Evolutionary conservation across 2,113 vertebrate genomes (phyloP), one percentile per base, ranked within the genome.

Genomic region (Baryphthengus martii): DNA sequence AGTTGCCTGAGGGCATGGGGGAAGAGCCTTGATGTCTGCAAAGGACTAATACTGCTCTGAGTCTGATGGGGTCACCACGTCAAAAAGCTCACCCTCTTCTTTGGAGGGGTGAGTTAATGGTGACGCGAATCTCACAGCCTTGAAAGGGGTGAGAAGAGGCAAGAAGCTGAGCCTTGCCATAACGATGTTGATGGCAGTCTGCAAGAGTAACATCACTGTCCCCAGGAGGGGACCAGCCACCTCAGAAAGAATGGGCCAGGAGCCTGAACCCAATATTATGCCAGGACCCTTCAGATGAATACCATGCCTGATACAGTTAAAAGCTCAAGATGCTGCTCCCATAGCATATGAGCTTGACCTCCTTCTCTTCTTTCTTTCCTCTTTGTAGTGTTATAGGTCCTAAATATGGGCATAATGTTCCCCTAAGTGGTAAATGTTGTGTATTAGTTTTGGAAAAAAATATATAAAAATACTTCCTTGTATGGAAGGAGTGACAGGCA

Each of bases 81-180:
- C 71, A 78, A 55, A 78, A 66, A 2, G 0, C 19, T 1, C n/a
- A n/a, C n/a, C n/a, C n/a, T 0, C 40, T 44, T 25, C 49, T 50
- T 83, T 3, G 1, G n/a, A 72, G 53, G 23, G 28, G 9, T 0
- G 1, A 85, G 40, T 35, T 53, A 37, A 17, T 0, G 0, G 55
- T 39, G 85, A 59, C 0, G 7, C n/a, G 67, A 24, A 28, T 61
- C 14, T 72, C 29, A 15, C 8, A 20, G 85, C 49, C 67, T 31
- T 52, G 47, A 29, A n/a, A 49, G 0, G 17, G 52, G 15, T 45
- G 50, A 56, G n/a, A 55, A 39, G 1, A 4, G 44, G 56, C 52
- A 35, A 59, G n/a, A 82, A 78, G 61, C 66, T 66, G 81, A 71
- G 65, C 53, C 25, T 53, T 62, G 94, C 59, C 2, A 11, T 45